These are phyloP conservation scores for Achroia grisella DNA, from an alignment of 1,140 invertebrate genomes.

Conservation along the genomic window DNA sequence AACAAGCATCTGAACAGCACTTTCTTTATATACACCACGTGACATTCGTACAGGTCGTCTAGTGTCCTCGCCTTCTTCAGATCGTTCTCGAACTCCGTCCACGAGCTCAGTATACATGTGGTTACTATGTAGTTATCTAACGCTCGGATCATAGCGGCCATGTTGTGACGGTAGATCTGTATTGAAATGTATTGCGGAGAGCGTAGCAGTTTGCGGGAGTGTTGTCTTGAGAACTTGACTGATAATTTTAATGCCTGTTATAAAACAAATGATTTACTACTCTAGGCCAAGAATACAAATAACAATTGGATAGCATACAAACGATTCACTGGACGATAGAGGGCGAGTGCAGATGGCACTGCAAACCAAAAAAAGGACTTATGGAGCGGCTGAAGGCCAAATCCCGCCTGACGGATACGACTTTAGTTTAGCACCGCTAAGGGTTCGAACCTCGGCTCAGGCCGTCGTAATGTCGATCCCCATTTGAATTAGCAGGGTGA, in stretches of 20 bases:
- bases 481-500: too few relatives aligned
- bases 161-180: constrained; percentile 80
- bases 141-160: constrained; percentile 82
- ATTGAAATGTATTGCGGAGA: constrained; percentile 77
- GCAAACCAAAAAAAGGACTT: too few relatives aligned
- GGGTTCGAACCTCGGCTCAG: too few relatives aligned
- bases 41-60: constrained; percentile 80
- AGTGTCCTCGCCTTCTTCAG: constrained; percentile 76
- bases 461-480: too few relatives aligned
- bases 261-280: too few relatives aligned
- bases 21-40: constrained; percentile 81
- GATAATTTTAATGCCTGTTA: constrained; percentile 69
- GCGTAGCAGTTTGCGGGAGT: constrained; percentile 57
- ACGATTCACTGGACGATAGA: too few relatives aligned
- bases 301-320: too few relatives aligned
- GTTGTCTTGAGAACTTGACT: constrained; percentile 69
- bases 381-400: too few relatives aligned
- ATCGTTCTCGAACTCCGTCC: constrained; percentile 80
- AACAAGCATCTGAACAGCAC: constrained; percentile 81
- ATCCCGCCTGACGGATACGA: too few relatives aligned
- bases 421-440: too few relatives aligned
- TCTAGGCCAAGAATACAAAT: too few relatives aligned
- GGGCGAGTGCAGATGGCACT: too few relatives aligned
- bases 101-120: constrained; percentile 80
- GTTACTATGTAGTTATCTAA: constrained; percentile 83